Base-by-base conservation (phyloP, 2,797 vertebrate species). In the Lates japonicus region DNA sequence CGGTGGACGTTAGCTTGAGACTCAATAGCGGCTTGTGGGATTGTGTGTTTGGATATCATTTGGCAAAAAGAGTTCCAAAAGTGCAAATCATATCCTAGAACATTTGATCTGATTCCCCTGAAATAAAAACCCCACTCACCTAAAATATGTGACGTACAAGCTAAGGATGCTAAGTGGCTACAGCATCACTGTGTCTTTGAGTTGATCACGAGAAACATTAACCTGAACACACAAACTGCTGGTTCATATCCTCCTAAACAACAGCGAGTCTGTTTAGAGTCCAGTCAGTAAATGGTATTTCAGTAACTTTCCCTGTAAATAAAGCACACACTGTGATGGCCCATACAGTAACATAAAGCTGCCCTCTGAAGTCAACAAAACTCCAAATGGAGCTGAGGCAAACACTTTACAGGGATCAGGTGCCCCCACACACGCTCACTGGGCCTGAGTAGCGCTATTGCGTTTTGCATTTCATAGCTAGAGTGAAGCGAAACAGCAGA, bases 321-420 rank as follows among this genome's bases (percentile, higher is more conserved):
- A 25, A 42, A 3, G 4, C 22, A 37, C 31, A 49, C 68, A 51
- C 12, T 11, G 54, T 16, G 57, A 71, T 35, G 70, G 31, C 3
- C 3, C 4, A 7, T 63, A 62, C 66, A 64, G 69, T 60, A 33
- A 70, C 57, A 75, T 58, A 77, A 76, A 58, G 33, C 46, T 35
- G 16, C 57, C 16, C 67, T 59, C 41, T 77, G 44, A 57, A 22
- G 12, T 67, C 22, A n/a, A 11, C 12, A 20, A 0, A 3, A 16
- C 63, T 12, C 42, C 49, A 59, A 68, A 79, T 52, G 70, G 39
- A 74, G 73, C 82, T 48, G 79, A 84, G 79, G 78, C 46, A 25
- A 42, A 57, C 68, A 65, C 73, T 80, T 77, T 77, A n/a, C n/a
- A 35, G 65, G 70, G 73, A 82, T 87, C 76, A 35, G 13, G 37